phyloP scores from a whole-genome alignment of 1,140 invertebrate genomes.

The Proales similis region DNA sequence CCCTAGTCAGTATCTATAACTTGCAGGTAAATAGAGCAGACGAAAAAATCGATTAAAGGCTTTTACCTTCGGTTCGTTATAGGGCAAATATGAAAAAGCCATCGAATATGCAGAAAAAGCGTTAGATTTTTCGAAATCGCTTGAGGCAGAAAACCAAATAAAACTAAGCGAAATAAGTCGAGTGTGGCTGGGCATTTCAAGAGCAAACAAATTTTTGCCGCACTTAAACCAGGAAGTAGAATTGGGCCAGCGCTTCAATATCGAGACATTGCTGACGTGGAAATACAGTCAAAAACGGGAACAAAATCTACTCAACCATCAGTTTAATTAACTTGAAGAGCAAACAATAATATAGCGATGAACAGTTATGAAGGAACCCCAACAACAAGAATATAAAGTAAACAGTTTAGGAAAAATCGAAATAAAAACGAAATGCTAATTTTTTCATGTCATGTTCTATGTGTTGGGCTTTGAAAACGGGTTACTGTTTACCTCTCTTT shows the following conservation, averaged over 20 bases:
- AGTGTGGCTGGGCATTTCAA: conserved; percentile 17
- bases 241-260: conserved; percentile 1
- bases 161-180: conserved; percentile 15
- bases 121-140: conserved; percentile 12
- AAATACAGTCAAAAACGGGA: conserved; percentile 25
- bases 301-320: conserved; percentile 11
- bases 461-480: too few species aligned
- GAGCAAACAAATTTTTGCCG: not conserved
- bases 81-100: conserved; percentile 35
- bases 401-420: too few species aligned
- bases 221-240: conserved; percentile 31
- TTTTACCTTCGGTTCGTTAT: not conserved
- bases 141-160: conserved; percentile 1
- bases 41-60: not conserved
- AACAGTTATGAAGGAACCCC: too few species aligned
- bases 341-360: too few species aligned
- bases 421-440: too few species aligned
- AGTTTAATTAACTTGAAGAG: too few species aligned
- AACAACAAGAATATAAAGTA: too few species aligned
- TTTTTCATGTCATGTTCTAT: too few species aligned
- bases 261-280: conserved; percentile 23
- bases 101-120: conserved; percentile 27
- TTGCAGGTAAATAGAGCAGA: too few species aligned
- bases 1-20: too few species aligned
- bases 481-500: too few species aligned